phyloP scores from a whole-genome alignment of 92 coral and sea anemone genomes.

The Zoanthus sociatus region DNA sequence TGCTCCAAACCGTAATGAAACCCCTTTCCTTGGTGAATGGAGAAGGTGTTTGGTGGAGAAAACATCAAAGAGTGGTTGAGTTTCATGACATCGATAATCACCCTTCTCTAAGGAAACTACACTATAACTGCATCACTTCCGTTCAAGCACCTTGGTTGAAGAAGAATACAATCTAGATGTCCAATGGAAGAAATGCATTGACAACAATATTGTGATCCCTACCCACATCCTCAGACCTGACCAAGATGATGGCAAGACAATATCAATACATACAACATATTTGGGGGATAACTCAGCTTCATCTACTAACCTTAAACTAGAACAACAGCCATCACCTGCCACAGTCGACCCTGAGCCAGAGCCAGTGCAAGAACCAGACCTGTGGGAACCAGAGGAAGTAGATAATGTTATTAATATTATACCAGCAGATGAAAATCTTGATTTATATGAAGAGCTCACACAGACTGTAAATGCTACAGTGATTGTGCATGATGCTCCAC shows the following conservation, averaged over 20 bases:
- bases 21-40: not conserved
- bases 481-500: constrained; percentile 19
- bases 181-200: not conserved
- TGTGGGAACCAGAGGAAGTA: too few species aligned
- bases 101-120: not conserved
- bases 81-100: not conserved
- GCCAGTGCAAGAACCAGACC: constrained; percentile 28
- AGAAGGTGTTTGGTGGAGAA: constrained; percentile 39
- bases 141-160: not conserved
- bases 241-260: constrained; percentile 30
- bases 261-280: not conserved
- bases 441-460: constrained; percentile 25
- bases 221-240: constrained; percentile 37
- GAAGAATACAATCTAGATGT: not conserved
- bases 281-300: constrained; percentile 33
- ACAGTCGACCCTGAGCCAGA: constrained; percentile 7
- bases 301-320: not conserved
- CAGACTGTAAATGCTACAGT: not conserved
- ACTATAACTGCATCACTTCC: not conserved
- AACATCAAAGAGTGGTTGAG: constrained; percentile 15
- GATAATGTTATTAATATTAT: not conserved
- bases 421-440: constrained; percentile 52
- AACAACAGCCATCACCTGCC: not conserved
- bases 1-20: too few species aligned
- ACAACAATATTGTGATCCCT: not conserved